Evolutionary conservation across 2,113 vertebrate genomes (phyloP), one percentile per base, ranked within the genome.

Genomic region (Grammomys surdaster): DNA sequence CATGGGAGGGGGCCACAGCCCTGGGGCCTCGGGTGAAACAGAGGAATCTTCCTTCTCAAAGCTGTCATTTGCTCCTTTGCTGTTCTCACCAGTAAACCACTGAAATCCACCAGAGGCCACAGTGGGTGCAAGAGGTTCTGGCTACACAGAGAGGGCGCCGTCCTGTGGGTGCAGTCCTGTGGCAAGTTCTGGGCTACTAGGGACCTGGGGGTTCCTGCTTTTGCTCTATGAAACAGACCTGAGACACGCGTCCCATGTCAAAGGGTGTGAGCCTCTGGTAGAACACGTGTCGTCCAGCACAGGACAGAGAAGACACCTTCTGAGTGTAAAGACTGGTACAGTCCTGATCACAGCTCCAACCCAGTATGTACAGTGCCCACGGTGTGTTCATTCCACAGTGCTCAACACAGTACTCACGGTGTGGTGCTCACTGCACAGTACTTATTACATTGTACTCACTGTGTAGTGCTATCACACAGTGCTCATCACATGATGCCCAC

Each of bases 1-100:
- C 0, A 6, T 1, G 40, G 93, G 36, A 86, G 20, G n/a, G 1
- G 8, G 7, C 3, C 22, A 6, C 13, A 1, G 9, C 3, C 54
- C 60, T 63, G 51, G 56, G 56, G 31, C 24, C 75, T 67, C 7
- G 36, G 48, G 54, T 51, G 43, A 33, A 28, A 31, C 40, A 92
- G 46, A 10, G 51, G 69, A 13, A 4, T 48, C 63, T 20, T 33
- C 33, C 5, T 82, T 48, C n/a, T 78, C 28, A 31, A 73, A 75
- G 48, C 5, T 7, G 9, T 69, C 19, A 16, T 31, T 76, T 24
- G 81, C 54, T 60, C 56, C 65, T 78, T 69, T 26, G 1, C 24
- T 67, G 3, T 67, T 93, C 75, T 56, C 82, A 78, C 81, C 77
- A 36, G 80, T 60, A 93, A 13, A 56, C 43, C n/a, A 63, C 36